These are phyloP conservation scores for Drosophila basisetae DNA, from an alignment of 2,888 invertebrate species.

Conservation along the genomic window DNA sequence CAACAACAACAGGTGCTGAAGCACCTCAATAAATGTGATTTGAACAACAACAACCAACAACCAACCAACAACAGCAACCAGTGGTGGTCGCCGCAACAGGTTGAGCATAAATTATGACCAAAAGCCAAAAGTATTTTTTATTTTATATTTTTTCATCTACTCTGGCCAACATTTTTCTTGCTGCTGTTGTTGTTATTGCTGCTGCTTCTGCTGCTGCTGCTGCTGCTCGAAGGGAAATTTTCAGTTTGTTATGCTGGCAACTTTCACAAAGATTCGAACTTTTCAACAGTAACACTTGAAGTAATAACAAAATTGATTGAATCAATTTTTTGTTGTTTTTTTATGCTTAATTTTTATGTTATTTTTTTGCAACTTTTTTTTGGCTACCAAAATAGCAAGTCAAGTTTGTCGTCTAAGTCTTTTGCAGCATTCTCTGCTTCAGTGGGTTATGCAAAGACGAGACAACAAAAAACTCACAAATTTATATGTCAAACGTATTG, in stretches of 20 bases:
- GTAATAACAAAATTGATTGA: constrained; percentile 35
- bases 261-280: constrained; percentile 64
- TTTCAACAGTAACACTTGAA: constrained; percentile 39
- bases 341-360: not conserved
- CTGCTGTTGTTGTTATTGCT: not conserved
- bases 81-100: constrained; percentile 61
- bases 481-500: constrained; percentile 1
- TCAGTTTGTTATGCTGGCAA: constrained; percentile 40
- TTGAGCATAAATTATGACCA: constrained; percentile 74
- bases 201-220: not conserved
- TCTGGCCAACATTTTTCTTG: constrained; percentile 54
- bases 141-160: constrained; percentile 16
- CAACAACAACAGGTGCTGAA: constrained; percentile 4
- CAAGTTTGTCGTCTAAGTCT: constrained; percentile 66
- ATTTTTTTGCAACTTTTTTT: not conserved
- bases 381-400: constrained; percentile 6
- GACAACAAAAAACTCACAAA: not conserved
- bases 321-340: not conserved
- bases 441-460: constrained; percentile 26
- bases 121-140: constrained; percentile 21
- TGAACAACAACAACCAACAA: constrained; percentile 7
- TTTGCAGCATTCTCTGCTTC: constrained; percentile 30
- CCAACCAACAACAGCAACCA: constrained; percentile 16
- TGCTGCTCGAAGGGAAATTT: constrained; percentile 57
- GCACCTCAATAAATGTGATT: constrained; percentile 23